Evolutionary conservation across 1,140 invertebrate genomes (phyloP), one percentile per base, ranked within the genome.

Genomic region (Ceratoteleas bidentatus): DNA sequence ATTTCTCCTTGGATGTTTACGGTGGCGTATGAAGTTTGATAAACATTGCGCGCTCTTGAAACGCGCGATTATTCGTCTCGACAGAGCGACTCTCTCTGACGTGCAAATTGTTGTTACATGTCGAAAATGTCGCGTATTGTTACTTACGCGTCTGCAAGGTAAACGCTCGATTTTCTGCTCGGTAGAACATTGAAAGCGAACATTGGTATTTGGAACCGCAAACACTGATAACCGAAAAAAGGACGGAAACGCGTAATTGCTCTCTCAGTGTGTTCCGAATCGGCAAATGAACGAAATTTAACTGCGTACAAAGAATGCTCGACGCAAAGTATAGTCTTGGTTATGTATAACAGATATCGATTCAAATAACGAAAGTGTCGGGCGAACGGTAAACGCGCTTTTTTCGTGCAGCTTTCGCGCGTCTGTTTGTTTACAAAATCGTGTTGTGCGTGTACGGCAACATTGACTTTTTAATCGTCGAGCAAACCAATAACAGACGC

Each of bases 1-100:
- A 70, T 70, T 70, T 70, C 68, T 61, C 57, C 38, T 61, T 45
- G 56, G 14, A 61, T 69, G 45, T 52, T 50, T 60, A 69, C 33
- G 6, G 33, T 14, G 47, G 14, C 45, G 45, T 45, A 53, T 36
- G 38, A 61, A 45, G 57, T 15, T 70, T 57, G 34, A 54, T 53
- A 70, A 70, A 61, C 38, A 45, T 61, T 70, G 52, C 47, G 15
- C 32, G 43, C 45, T 50, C 32, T 57, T 36, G n/a, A 47, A 9
- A 36, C 24, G 34, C 45, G 15, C 32, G 32, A 36, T 64, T 64
- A 64, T 40, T 38, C 13, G 49, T 61, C 33, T 24, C 11, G 6
- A 56, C 38, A 38, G 11, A 38, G 24, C 24, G 52, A 40, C 10
- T 40, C 36, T 40, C 6, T 40, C 36, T 24, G 24, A 40, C 10